Base-by-base conservation (phyloP, 1,140 invertebrate species). In the Venturia canescens region DNA sequence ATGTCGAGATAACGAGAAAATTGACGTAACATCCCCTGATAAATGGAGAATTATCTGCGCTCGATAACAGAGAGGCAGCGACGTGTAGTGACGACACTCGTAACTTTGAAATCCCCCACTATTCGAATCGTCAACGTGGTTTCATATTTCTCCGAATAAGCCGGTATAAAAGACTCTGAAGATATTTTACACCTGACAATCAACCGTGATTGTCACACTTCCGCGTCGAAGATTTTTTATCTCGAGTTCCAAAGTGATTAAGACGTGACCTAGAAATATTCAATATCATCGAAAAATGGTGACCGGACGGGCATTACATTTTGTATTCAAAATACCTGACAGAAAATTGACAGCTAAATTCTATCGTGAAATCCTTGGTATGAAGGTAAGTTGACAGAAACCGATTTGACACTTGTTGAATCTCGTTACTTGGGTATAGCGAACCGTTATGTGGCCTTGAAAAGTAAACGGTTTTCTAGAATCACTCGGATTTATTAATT, bases 241-340 rank as follows among this genome's bases (percentile, higher is more conserved):
- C 38, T 44, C 38, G 38, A 13, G 13, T 44, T 44, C 38, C 3
- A 11, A 44, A 44, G 38, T 44, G 11, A 44, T 11, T 44, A 4
- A 13, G 18, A 0, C n/a, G 5, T 18, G 18, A 57, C 21, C 7
- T 57, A 21, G 9, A 2, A 29, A 63, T 31, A 77, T 78, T n/a
- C 0, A 48, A n/a, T 18, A 38, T 67, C n/a, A 63, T 44, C n/a
- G 50, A 81, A 87, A 81, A 88, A 94, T 94, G 94, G 89, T 95
- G 74, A 90, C 85, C 5, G 94, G 95, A 79, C 93, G 98, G 87
- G 96, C 97, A 50, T 93, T 99, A 34, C 98, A 99, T 94, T 99
- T 96, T 92, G 98, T 99, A 3, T 98, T 99, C 85, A 99, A 99
- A 94, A 95, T 99, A 83, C 96, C 96, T 0, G 95, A 99, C 90